A percentile compares a stretch with the other conserved stretches of the same genome.
Conservation (phyloP, 2,888 invertebrate species). For the Cordilura impudica region DNA sequence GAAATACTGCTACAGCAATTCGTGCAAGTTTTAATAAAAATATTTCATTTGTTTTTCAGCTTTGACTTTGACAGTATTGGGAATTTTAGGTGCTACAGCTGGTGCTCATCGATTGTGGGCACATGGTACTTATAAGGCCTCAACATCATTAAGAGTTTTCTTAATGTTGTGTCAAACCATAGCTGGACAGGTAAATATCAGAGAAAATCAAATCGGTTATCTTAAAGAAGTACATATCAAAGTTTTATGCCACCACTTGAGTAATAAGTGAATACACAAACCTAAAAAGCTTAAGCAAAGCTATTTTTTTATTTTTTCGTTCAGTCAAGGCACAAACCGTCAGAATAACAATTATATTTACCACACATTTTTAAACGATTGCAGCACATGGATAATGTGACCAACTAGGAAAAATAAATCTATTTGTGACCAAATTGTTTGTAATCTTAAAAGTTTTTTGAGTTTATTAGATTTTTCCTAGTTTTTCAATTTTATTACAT, state of each 20-base stretch:
- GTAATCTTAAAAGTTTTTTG: no score
- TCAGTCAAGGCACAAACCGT: background rate
- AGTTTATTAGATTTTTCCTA: no score
- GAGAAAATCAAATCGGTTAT: no score
- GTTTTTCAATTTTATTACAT: no score
- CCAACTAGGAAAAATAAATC: no score
- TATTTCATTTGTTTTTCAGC: constrained; percentile 79
- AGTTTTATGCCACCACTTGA: background rate
- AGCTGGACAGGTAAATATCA: constrained; percentile 89
- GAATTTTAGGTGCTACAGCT: constrained; percentile 89
- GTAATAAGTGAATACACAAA: constrained; percentile 60
- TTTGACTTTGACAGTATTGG: constrained; percentile 81
- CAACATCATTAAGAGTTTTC: constrained; percentile 83
- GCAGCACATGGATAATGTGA: no score
- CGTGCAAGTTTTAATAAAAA: constrained; percentile 4
- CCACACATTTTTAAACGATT: no score
- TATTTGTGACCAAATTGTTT: no score
- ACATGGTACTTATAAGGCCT: constrained; percentile 90
- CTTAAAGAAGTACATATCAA: background rate
- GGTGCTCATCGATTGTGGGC: constrained; percentile 97
- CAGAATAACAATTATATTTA: background rate
- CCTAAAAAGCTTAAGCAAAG: constrained; percentile 21
- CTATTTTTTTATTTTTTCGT: constrained; percentile 34
- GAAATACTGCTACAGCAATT: constrained; percentile 4
- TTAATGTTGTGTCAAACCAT: constrained; percentile 91